Conservation (phyloP, 1,140 invertebrate species). For the Zaprionus ornatus region DNA sequence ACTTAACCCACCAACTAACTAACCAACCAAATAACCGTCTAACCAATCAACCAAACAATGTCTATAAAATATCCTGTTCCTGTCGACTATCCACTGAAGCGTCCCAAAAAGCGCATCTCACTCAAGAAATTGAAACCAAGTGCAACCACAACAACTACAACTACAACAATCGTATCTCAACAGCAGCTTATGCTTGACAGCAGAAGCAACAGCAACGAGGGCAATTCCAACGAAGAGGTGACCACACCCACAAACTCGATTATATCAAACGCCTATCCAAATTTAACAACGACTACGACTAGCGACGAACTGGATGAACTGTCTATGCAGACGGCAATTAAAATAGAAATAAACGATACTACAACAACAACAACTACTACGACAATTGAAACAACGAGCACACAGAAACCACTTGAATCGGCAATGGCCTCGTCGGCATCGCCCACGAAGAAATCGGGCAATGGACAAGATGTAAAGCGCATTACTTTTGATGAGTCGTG, state of each 20-base stretch:
- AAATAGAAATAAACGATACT: conserved; percentile 73
- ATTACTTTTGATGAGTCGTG: conserved; percentile 84
- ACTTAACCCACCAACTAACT: conserved; percentile 28
- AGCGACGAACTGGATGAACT: conserved; percentile 77
- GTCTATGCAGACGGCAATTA: conserved; percentile 73
- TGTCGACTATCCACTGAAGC: conserved; percentile 60
- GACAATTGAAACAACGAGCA: conserved; percentile 38
- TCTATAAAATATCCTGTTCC: conserved; percentile 44
- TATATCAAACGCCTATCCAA: conserved; percentile 27
- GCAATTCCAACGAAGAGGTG: conserved; percentile 25
- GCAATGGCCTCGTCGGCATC: conserved; percentile 61
- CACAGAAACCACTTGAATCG: conserved; percentile 52
- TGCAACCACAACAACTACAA: conserved; percentile 46
- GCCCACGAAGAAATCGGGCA: conserved; percentile 75
- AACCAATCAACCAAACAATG: conserved; percentile 32
- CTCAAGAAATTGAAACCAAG: conserved; percentile 73
- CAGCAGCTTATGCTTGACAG: conserved; percentile 74
- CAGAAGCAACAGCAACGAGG: conserved; percentile 46
- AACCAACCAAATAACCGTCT: conserved; percentile 29
- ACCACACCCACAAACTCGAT: conserved; percentile 56
- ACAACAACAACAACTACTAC: conserved; percentile 36
- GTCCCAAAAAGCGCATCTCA: conserved; percentile 80
- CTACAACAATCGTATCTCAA: conserved; percentile 77
- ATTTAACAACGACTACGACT: conserved; percentile 48
- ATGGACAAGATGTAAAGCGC: conserved; percentile 83